phyloP scores from a whole-genome alignment of 2,113 vertebrate genomes.

The Piliocolobus tephrosceles region DNA sequence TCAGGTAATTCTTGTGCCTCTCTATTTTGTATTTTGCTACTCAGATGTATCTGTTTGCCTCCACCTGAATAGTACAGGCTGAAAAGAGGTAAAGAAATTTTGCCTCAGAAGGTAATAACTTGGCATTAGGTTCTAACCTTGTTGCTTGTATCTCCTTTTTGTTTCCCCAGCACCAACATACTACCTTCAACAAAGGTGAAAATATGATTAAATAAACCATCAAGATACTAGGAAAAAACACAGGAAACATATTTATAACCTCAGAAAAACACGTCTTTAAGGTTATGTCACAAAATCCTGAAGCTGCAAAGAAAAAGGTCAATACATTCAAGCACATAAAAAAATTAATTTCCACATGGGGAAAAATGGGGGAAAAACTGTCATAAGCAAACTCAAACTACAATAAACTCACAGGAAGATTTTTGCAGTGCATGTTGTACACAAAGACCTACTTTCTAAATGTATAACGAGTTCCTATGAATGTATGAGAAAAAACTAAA shows the following conservation, averaged over 20 bases:
- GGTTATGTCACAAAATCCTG: conserved; percentile 15
- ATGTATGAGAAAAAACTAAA: neutral
- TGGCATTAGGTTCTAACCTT: neutral
- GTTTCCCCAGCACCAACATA: neutral
- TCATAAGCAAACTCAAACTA: neutral
- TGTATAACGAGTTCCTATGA: neutral
- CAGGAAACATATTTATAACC: conserved; percentile 49
- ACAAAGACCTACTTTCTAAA: neutral
- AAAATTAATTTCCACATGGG: neutral
- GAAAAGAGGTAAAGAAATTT: neutral
- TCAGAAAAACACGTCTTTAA: conserved; percentile 43
- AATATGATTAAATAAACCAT: conserved; percentile 13
- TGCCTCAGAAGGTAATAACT: neutral
- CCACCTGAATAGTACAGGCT: neutral
- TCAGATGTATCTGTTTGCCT: neutral
- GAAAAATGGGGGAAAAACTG: neutral
- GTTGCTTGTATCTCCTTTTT: neutral
- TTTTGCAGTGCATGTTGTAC: neutral
- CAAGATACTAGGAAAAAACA: conserved; percentile 2
- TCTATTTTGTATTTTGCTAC: neutral
- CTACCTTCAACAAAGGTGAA: conserved; percentile 42
- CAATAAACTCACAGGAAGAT: neutral
- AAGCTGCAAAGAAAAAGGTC: neutral
- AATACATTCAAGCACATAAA: neutral
- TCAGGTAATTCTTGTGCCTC: neutral